Base-by-base conservation (phyloP, 1,140 invertebrate species). In the Eueides isabella region DNA sequence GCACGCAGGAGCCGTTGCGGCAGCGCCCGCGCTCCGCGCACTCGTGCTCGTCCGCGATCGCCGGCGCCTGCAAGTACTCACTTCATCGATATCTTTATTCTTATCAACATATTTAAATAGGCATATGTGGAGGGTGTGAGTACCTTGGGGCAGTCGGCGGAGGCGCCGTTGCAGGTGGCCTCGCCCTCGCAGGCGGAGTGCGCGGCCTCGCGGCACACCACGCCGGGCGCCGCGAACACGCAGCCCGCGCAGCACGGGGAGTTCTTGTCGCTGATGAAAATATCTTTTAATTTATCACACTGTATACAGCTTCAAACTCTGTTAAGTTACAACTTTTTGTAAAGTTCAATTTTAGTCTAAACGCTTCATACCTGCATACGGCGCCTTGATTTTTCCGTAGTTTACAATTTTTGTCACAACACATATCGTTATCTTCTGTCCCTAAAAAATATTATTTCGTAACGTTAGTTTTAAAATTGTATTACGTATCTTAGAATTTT, bases 381-480 rank as follows among this genome's bases (percentile, higher is more conserved):
- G 97, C 97, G 33, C 97, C 96, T 86, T 96, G 95, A 83, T 94
- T 95, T 74, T 96, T 94, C 55, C 97, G 95, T 16, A 99, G 89
- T 90, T 97, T 97, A 86, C 98, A 99, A 86, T 98, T 97, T 92
- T 98, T 98, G 85, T 98, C 97, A 87, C 98, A 99, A 87, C 98
- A 99, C 23, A 95, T 94, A 85, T 98, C 98, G 85, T 97, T 97
- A 84, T 98, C 97, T 91, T 98, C 97, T 0, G 97, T 98, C 31
- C 97, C 92, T 92, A 72, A 12, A 81, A 77, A 5, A 23, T 6
- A 61, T 16, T 29, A 9, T 61, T 38, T 26, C 28, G 12, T 14
- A 14, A 61, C 61, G 5, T 26, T 9, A 29, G 7, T 29, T 29
- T 61, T 16, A 19, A 26, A 2, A 26, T 29, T 61, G 9, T 61